A percentile compares a stretch with the other conserved stretches of the same genome.
Evolutionary conservation across 2,888 invertebrate species (phyloP).

Genomic region (Caenorhabditis sp.): DNA sequence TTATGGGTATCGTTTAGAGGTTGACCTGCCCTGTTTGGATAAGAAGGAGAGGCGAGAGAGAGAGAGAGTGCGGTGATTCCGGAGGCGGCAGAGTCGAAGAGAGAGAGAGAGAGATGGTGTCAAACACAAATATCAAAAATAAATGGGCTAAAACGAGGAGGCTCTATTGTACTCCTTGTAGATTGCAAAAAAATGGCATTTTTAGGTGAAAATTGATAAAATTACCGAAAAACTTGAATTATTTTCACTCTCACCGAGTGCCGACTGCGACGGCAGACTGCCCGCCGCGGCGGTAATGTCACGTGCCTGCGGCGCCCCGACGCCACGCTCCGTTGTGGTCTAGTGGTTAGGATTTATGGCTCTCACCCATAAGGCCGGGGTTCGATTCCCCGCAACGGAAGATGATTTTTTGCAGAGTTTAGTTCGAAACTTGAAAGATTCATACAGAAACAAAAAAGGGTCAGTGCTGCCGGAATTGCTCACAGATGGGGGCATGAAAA

Average conservation of each 20-base stretch:
- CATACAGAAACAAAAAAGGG: conserved; percentile 13
- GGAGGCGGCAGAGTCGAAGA: neutral
- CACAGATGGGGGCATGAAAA: too few species aligned
- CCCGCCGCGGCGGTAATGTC: too few species aligned
- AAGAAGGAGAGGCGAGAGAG: neutral
- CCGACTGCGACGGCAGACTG: too few species aligned
- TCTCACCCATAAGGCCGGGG: conserved; percentile 72
- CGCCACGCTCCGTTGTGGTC: conserved; percentile 66
- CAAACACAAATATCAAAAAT: conserved; percentile 39
- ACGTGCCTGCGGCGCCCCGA: too few species aligned
- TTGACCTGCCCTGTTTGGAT: conserved; percentile 33
- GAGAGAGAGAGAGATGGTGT: conserved; percentile 28
- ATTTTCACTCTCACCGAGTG: too few species aligned
- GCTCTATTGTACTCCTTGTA: neutral
- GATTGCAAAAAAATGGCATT: neutral
- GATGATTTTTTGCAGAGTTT: conserved; percentile 5
- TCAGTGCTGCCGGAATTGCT: conserved; percentile 39
- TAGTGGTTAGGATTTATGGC: conserved; percentile 72
- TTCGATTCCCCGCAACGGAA: conserved; percentile 73
- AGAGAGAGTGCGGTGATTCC: conserved; percentile 1
- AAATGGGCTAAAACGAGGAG: neutral
- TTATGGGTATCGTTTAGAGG: conserved; percentile 38
- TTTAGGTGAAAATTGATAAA: too few species aligned
- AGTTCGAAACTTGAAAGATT: neutral
- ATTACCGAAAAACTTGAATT: too few species aligned